Evolutionary conservation across 2,113 vertebrate species (phyloP), one percentile per base, ranked within the genome.

Genomic region (Cinclus mexicanus): DNA sequence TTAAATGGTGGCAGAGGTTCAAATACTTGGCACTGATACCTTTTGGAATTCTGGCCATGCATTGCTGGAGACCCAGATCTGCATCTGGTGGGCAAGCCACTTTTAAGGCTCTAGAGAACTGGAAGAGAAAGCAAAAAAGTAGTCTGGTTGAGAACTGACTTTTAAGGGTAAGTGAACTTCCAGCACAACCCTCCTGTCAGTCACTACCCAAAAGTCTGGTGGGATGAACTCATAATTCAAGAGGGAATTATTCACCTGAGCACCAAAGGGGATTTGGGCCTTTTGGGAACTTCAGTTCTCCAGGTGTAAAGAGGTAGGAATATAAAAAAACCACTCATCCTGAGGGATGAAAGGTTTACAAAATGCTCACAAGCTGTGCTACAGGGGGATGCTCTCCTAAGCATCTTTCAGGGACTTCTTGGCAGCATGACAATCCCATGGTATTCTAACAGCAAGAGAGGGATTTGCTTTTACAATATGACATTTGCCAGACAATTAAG

Each of bases 401-500:
- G 60, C 35, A n/a, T n/a, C 83, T 88, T 81, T 42, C 42, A 87
- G n/a, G 29, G 57, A 29, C n/a, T 84, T 55, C 52, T 28, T 69
- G 85, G 87, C 70, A 74, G 39, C 44, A 14, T 5, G 26, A 87
- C 56, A 81, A 44, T 50, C 80, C 64, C 64, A 63, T 4, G 20
- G 31, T 25, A 22, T 65, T 65, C 57, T 56, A 87, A 93, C 6
- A 7, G 42, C 37, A 84, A 77, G 59, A 80, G 16, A 86, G 52
- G 83, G 89, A 87, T 67, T 87, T 92, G 81, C 37, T 89, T 83
- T 83, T 60, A 87, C 56, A 60, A 20, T 28, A 21, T 82, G 77
- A 84, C 69, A 76, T 94, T 95, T 93, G 23, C 81, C 77, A 94
- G 69, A 76, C 65, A 87, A 91, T 94, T 91, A 75, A 87, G 16